Evolutionary conservation across 1,140 invertebrate genomes (phyloP).

Genomic region (Meloidogyne exigua): DNA sequence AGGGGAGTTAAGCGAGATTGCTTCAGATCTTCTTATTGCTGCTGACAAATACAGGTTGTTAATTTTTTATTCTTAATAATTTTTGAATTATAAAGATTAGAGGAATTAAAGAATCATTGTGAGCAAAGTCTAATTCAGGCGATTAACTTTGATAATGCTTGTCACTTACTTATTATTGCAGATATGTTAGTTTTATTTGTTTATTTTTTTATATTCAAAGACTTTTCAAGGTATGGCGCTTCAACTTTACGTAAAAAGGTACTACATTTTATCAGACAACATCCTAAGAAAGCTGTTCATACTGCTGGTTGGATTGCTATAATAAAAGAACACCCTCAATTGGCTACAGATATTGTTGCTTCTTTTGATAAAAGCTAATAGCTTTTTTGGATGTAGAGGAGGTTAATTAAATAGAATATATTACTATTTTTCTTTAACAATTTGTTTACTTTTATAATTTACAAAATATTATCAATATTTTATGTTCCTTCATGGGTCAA

Average conservation of each 20-base stretch:
- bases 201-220: neutral
- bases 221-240: slow-evolving; percentile 28
- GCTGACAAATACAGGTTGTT: slow-evolving; percentile 59
- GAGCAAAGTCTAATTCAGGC: slow-evolving; percentile 53
- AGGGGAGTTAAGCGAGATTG: slow-evolving; percentile 55
- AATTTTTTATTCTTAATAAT: neutral
- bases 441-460: neutral
- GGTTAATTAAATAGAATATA: neutral
- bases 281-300: slow-evolving; percentile 50
- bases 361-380: slow-evolving; percentile 28
- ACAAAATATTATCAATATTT: no score
- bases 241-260: slow-evolving; percentile 46
- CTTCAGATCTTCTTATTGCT: slow-evolving; percentile 62
- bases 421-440: neutral
- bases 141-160: slow-evolving; percentile 55
- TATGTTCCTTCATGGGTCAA: no score
- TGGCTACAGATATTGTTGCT: slow-evolving; percentile 18
- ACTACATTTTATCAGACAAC: slow-evolving; percentile 54
- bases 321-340: slow-evolving; percentile 19
- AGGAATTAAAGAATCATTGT: slow-evolving; percentile 56
- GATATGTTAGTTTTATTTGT: slow-evolving; percentile 51
- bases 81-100: slow-evolving; percentile 40
- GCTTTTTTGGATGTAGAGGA: neutral
- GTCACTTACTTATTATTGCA: slow-evolving; percentile 57
- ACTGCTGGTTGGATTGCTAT: slow-evolving; percentile 28